phyloP scores from a whole-genome alignment of 2,888 invertebrate genomes.

The Philopedon plagiatum region DNA sequence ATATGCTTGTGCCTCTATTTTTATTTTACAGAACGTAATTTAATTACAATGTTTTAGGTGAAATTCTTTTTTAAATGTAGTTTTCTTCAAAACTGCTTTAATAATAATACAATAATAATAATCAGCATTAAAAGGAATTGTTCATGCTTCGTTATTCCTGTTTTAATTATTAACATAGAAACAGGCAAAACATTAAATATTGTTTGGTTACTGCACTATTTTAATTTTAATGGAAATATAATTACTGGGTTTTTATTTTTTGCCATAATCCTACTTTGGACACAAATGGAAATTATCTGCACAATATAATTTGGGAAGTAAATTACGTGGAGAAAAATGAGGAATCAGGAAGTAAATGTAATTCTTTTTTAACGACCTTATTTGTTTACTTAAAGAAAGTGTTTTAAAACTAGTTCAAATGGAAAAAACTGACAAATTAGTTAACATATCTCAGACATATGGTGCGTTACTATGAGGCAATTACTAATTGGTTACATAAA shows the following conservation, averaged over 20 bases:
- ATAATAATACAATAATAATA: not conserved
- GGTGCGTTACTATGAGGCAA: too few species aligned
- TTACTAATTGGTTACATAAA: too few species aligned
- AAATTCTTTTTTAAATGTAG: not conserved
- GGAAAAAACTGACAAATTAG: too few species aligned
- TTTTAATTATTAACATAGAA: conserved; percentile 7
- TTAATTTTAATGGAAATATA: conserved; percentile 1
- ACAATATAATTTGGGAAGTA: not conserved
- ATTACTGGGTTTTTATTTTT: not conserved
- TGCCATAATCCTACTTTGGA: not conserved
- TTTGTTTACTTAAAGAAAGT: too few species aligned
- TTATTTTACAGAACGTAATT: not conserved
- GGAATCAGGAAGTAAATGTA: too few species aligned
- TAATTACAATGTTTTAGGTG: conserved; percentile 1
- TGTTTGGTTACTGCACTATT: not conserved
- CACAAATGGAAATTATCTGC: not conserved
- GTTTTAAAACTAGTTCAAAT: too few species aligned
- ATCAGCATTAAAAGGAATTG: not conserved
- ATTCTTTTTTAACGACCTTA: too few species aligned
- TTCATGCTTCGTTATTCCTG: conserved; percentile 6
- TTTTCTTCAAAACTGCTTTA: not conserved
- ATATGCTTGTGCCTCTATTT: too few species aligned
- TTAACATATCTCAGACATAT: too few species aligned
- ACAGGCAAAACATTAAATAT: not conserved
- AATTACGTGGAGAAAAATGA: too few species aligned